Evolutionary conservation across 1,140 invertebrate species (phyloP).

Genomic region (Metopolophium dirhodum): DNA sequence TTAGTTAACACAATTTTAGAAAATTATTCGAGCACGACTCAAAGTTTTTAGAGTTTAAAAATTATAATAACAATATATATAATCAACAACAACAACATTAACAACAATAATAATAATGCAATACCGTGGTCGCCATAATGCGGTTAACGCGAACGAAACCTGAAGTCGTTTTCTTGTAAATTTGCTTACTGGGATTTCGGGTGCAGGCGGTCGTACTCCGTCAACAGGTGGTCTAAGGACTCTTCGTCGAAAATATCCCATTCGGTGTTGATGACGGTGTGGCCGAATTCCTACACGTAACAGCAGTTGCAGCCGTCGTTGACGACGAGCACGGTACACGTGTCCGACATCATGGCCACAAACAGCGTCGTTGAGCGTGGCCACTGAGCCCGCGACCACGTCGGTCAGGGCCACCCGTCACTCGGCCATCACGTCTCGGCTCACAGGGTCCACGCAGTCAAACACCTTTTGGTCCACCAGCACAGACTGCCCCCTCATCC

Average conservation of each 20-base stretch:
- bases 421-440: neutral
- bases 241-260: neutral
- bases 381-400: neutral
- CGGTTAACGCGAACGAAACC: neutral
- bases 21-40: too few species aligned
- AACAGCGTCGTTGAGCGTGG: neutral
- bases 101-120: too few species aligned
- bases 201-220: neutral
- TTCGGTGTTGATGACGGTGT: neutral
- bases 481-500: neutral
- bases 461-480: too few species aligned
- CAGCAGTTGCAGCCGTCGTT: neutral
- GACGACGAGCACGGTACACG: neutral
- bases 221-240: neutral
- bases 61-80: too few species aligned
- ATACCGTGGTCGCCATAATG: too few species aligned
- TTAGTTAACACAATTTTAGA: too few species aligned
- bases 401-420: too few species aligned
- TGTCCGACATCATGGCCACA: too few species aligned
- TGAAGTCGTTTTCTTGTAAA: conserved; percentile 28
- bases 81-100: too few species aligned
- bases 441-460: neutral
- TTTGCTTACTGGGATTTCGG: neutral
- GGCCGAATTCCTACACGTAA: neutral
- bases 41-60: too few species aligned